A percentile compares a stretch with the other conserved stretches of the same genome.
These are phyloP conservation scores for Porites divaricata DNA, from an alignment of 92 coral and sea anemone genomes.

Conservation along the genomic window DNA sequence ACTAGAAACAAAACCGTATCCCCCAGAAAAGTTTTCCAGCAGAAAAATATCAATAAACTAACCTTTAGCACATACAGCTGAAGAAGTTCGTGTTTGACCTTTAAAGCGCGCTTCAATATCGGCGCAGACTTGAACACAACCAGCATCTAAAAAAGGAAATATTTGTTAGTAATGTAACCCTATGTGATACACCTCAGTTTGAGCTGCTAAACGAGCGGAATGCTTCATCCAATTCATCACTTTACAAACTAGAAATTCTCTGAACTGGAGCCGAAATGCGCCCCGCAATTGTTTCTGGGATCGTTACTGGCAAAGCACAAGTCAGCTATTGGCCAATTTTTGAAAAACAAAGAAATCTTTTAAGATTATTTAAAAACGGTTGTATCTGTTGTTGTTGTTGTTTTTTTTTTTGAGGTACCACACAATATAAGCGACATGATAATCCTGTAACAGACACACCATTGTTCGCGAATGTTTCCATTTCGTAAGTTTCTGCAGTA, in stretches of 20 bases:
- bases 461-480: constrained; percentile 99
- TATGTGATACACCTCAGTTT: background rate
- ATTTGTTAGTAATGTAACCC: background rate
- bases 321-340: too few relatives aligned
- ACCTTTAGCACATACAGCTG: constrained; percentile 95
- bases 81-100: constrained; percentile 95
- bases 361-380: background rate
- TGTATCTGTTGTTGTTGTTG: too few relatives aligned
- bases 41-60: background rate
- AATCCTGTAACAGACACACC: constrained; percentile 45
- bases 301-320: too few relatives aligned
- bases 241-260: too few relatives aligned
- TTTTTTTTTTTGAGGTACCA: too few relatives aligned
- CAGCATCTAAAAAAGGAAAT: constrained; percentile 74
- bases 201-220: background rate
- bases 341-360: too few relatives aligned
- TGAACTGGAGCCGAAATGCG: too few relatives aligned
- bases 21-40: too few relatives aligned
- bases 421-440: too few relatives aligned
- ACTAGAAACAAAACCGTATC: too few relatives aligned
- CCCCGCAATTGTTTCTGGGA: too few relatives aligned
- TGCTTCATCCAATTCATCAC: background rate
- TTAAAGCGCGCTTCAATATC: constrained; percentile 92
- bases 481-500: constrained; percentile 94
- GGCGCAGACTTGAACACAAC: constrained; percentile 99